Conservation (phyloP, 2,797 vertebrate genomes). For the Luscinia luscinia region DNA sequence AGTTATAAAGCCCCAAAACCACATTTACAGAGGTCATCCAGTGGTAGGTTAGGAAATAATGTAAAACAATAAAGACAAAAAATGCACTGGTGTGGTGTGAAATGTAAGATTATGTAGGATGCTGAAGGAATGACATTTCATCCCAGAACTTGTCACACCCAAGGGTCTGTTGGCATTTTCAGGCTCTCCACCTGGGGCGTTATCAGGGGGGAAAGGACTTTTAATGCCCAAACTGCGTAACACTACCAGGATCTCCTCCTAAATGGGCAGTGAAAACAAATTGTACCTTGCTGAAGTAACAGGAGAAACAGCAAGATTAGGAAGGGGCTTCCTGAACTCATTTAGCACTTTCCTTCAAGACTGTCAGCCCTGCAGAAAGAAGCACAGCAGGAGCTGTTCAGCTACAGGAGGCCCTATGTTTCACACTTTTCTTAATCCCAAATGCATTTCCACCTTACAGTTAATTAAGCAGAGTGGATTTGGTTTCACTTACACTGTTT, state of each 20-base stretch:
- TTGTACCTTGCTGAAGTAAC: not conserved
- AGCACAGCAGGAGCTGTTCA: not conserved
- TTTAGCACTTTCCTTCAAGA: not conserved
- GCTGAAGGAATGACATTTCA: not conserved
- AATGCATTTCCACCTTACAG: not conserved
- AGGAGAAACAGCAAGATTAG: not conserved
- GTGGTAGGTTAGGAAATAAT: not conserved
- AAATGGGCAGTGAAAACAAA: not conserved
- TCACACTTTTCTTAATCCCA: not conserved
- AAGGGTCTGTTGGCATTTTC: not conserved
- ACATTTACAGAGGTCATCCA: not conserved
- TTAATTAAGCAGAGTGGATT: not conserved
- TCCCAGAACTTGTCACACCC: not conserved
- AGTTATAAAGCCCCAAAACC: not conserved
- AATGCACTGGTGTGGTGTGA: not conserved
- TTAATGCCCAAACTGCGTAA: not conserved
- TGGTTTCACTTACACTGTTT: not conserved
- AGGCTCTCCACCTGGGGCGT: not conserved
- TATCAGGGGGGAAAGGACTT: not conserved
- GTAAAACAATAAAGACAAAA: not conserved
- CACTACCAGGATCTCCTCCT: not conserved
- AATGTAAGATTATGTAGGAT: fast-evolving
- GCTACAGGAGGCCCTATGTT: not conserved
- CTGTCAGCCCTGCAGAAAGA: not conserved
- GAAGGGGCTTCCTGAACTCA: not conserved